Base-by-base conservation (phyloP, 64 coral and sea anemone species). In the Montipora foliosa region DNA sequence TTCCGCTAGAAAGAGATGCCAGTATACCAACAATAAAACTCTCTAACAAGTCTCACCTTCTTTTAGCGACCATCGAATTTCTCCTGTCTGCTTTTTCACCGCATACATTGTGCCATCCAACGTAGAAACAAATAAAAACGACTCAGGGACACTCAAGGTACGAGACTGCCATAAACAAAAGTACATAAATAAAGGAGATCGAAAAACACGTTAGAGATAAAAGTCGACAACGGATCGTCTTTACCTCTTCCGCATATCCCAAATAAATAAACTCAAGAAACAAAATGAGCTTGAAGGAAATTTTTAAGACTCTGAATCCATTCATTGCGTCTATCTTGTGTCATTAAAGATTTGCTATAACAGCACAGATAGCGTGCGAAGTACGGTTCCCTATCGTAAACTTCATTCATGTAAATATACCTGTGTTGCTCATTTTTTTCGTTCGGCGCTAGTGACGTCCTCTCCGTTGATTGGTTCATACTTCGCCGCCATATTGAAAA, bases 41-140 rank as follows among this genome's bases (percentile, higher is more conserved):
- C 3, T 49, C 3, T 6, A 67, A 81, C 3, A 29, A 37, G 37
- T 90, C 81, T 22, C 82, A 97, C 96, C 96, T 97, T 97, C 96
- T 79, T 97, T 97, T 29, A 97, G 52, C 0, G 96, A 97, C 96
- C 96, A 97, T 68, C 90, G 83, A 69, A 97, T 89, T 89, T 97
- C 96, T 62, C 96, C 96, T 12, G 96, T 95, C 55, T 91, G 94
- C 75, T 94, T 94, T 48, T 90, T 93, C 75, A 97, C 96, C 21
- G 96, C 96, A 86, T 97, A 82, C 96, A 97, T 94, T 12, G 96
- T 97, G 44, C 96, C 96, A 89, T 97, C 96, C 89, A 97, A 53
- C 17, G 96, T 97, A 55, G 96, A 97, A 15, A 97, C 89, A 61
- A 97, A 97, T 10, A 97, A 93, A 74, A 95, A 97, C 8, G 96